Evolutionary conservation across 2,888 invertebrate genomes (phyloP).

Genomic region (Acanthacorydalis orientalis): DNA sequence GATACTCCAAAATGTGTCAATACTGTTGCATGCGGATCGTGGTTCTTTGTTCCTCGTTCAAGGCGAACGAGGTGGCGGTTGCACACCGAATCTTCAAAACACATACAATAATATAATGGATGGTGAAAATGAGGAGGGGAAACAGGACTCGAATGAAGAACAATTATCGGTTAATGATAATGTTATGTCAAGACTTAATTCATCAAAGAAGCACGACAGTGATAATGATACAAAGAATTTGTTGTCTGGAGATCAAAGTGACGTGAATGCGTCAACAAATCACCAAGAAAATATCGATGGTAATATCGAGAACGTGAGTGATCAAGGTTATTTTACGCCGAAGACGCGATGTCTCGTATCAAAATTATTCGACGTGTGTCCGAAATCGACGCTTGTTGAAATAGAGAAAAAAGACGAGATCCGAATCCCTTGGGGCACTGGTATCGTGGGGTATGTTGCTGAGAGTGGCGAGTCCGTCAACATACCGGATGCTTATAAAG

Average conservation of each 20-base stretch:
- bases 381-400: conserved; percentile 79
- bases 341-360: conserved; percentile 64
- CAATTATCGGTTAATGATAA: background rate
- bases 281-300: background rate
- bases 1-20: conserved; percentile 88
- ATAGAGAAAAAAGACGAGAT: conserved; percentile 89
- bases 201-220: background rate
- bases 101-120: background rate
- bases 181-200: background rate
- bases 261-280: background rate
- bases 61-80: conserved; percentile 31
- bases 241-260: no score
- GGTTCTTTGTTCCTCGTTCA: conserved; percentile 86
- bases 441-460: conserved; percentile 89
- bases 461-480: conserved; percentile 85
- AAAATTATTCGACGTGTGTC: conserved; percentile 89
- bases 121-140: background rate
- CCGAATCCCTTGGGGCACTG: conserved; percentile 85
- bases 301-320: background rate
- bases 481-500: conserved; percentile 91
- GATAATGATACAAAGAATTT: background rate
- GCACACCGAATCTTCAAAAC: background rate
- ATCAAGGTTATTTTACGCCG: conserved; percentile 9
- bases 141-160: background rate
- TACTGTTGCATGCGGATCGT: conserved; percentile 77